Evolutionary conservation across 2,797 vertebrate species (phyloP).

Genomic region (Tragelaphus eurycerus): DNA sequence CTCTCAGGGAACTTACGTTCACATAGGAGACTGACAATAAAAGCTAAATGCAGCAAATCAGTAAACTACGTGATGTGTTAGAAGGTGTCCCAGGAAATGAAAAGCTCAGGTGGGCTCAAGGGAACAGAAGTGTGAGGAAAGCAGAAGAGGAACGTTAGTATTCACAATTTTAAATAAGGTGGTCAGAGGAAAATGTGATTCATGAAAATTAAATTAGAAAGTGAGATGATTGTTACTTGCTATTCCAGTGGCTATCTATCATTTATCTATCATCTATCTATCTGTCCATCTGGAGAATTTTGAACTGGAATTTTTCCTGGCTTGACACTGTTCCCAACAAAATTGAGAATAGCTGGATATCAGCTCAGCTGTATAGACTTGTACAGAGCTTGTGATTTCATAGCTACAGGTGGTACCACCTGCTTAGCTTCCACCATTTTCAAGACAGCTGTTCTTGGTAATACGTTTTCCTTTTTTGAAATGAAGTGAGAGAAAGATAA

Average conservation of each 20-base stretch:
- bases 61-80: neutral
- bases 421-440: conserved; percentile 26
- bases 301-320: neutral
- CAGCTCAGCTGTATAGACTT: neutral
- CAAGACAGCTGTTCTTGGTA: conserved; percentile 36
- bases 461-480: conserved; percentile 37
- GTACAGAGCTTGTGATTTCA: neutral
- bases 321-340: neutral
- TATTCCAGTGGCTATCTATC: neutral
- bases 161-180: neutral
- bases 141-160: neutral
- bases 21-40: neutral
- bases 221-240: neutral
- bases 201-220: neutral
- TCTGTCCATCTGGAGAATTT: neutral
- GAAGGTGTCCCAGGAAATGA: neutral
- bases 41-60: neutral
- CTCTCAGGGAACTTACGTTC: neutral
- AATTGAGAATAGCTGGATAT: neutral
- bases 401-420: conserved; percentile 43
- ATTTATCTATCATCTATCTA: neutral
- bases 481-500: conserved; percentile 50
- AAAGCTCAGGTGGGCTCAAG: neutral
- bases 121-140: neutral
- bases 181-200: neutral